A percentile compares a stretch with the other conserved stretches of the same genome.
These are phyloP conservation scores for Megatriorchis doriae DNA, from an alignment of 2,113 vertebrate genomes.

Conservation along the genomic window DNA sequence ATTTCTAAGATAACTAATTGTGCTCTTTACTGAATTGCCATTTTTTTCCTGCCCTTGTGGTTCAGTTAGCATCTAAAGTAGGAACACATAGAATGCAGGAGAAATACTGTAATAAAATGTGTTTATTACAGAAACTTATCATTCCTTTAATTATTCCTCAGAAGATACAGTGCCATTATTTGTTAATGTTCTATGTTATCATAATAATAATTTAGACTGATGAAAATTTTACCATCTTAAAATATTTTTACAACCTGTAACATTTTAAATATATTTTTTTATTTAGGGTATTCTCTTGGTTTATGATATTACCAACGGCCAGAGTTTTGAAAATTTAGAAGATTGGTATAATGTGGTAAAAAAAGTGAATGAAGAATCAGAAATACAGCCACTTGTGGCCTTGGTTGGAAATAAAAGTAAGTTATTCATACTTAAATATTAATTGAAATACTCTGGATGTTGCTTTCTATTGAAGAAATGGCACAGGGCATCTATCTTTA, in stretches of 20 bases:
- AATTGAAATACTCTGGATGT: not conserved
- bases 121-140: not conserved
- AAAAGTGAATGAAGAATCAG: slow-evolving; percentile 91
- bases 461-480: not conserved
- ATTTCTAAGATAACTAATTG: not conserved
- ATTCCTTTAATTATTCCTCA: not conserved
- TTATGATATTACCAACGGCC: slow-evolving; percentile 97
- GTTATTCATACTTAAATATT: slow-evolving; percentile 53
- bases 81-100: not conserved
- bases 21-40: not conserved
- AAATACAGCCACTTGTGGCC: slow-evolving; percentile 86
- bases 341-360: slow-evolving; percentile 93
- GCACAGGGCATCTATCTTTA: not conserved
- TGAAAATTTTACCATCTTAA: not conserved
- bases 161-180: not conserved
- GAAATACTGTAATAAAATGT: not conserved
- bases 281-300: slow-evolving; percentile 92
- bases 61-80: not conserved
- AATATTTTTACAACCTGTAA: not conserved
- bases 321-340: slow-evolving; percentile 98
- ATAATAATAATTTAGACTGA: not conserved
- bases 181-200: not conserved
- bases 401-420: slow-evolving; percentile 98
- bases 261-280: slow-evolving; percentile 42
- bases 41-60: not conserved